Base-by-base conservation (phyloP, 1,140 invertebrate species). In the Apis laboriosa region DNA sequence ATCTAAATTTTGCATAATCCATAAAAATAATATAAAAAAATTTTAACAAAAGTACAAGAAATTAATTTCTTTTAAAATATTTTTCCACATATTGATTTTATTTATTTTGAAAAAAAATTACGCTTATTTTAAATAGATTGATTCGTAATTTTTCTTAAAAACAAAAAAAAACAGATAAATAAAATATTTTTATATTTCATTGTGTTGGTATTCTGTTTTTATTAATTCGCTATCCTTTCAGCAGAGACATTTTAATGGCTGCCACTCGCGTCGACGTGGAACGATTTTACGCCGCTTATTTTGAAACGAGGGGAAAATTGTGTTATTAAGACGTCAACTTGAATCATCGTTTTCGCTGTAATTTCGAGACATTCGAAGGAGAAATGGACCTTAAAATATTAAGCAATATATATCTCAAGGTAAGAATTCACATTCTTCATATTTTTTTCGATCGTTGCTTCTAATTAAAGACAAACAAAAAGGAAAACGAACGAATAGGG, bases 261-360 rank as follows among this genome's bases (percentile, higher is more conserved):
- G 60, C 61, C n/a, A 19, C 49, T 76, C 60, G 17, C 24, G 60
- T 56, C 28, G 61, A 64, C 74, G 60, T 12, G 17, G n/a, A 53
- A 63, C n/a, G 61, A 66, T 68, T 77, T 77, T 58, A 49, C 53
- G 12, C 28, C 28, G 60, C 19, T 77, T 66, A 55, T 77, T 77
- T 77, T 24, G 13, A 53, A 64, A 24, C 60, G 19, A 34, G 28
- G 21, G 21, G 64, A n/a, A 68, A 55, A 77, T 68, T 49, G 53
- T 43, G 66, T 77, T 77, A 77, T 77, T 77, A 77, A 67, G 34
- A 56, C 19, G 53, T 77, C 64, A 21, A 67, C 53, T n/a, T 63
- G 63, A 77, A 56, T 68, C 64, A 68, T 7, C 63, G 24, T 63
- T 21, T 56, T 67, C 51, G 49, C 5, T 15, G 43, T 19, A 51